These are phyloP conservation scores for Mellivora capensis DNA, from an alignment of 2,113 vertebrate genomes.

Conservation along the genomic window DNA sequence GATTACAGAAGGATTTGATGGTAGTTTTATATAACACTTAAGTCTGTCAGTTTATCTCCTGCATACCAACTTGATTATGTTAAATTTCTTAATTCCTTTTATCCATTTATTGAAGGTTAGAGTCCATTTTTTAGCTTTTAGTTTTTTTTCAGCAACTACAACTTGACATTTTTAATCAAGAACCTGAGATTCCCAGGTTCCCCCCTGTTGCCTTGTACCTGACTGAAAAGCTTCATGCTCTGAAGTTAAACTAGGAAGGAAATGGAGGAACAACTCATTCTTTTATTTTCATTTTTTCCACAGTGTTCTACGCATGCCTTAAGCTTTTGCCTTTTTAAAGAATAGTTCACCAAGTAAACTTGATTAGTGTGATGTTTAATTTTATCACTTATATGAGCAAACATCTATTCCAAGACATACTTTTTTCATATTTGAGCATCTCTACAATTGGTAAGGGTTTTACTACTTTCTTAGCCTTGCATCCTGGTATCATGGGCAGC, in stretches of 20 bases:
- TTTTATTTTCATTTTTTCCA: not conserved
- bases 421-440: not conserved
- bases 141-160: not conserved
- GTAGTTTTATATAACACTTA: not conserved
- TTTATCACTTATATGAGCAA: not conserved
- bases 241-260: not conserved
- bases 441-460: not conserved
- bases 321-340: not conserved
- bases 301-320: not conserved
- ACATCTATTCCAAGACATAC: not conserved
- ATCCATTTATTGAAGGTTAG: not conserved
- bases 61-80: not conserved
- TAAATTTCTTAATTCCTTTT: conserved; percentile 20
- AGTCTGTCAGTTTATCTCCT: not conserved
- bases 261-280: not conserved
- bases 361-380: not conserved
- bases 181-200: not conserved
- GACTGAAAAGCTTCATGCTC: not conserved
- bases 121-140: not conserved
- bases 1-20: not conserved
- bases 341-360: not conserved
- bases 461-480: not conserved
- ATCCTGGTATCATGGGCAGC: not conserved
- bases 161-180: not conserved
- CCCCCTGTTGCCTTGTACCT: not conserved